Base-by-base conservation (phyloP, 1,140 invertebrate species). In the Drosophila rufa region DNA sequence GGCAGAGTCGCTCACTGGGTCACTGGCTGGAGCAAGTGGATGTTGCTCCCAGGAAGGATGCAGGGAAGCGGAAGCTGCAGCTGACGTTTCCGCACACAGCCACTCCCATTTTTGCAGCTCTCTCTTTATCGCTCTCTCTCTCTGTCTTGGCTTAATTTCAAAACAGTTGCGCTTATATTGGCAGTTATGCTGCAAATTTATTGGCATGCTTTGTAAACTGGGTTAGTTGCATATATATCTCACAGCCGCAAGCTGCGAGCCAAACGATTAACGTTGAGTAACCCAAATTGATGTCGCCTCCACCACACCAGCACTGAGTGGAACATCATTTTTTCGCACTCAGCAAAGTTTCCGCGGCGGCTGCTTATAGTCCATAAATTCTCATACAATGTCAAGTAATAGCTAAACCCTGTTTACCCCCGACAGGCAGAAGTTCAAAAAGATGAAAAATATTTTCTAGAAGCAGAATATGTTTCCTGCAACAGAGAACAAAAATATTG, bases 121-220 rank as follows among this genome's bases (percentile, higher is more conserved):
- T 58, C 36, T 19, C 25, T 40, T 6, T 42, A 5, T 30, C 9
- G 3, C 12, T 48, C 38, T 25, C 19, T 9, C 15, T 43, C 40
- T 45, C 46, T 14, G 45, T 56, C 57, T 78, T 78, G 75, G 74
- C 75, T 78, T 78, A 78, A 78, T 78, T 78, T 78, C 75, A 77
- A 78, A 78, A 78, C 75, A 78, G 75, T 78, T 77, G 75, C 69
- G 74, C 64, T 78, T 77, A 75, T 75, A 76, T 76, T 76, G 74
- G 74, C 74, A 76, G 74, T 75, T 75, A 75, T 75, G 73, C 74
- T 66, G 40, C 15, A 76, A 75, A 76, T 76, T 76, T 77, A 78
- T 78, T 69, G 75, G 74, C 75, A 69, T 51, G 62, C 53, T 77
- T 76, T 77, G 73, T 68, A 67, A 77, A 68, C 62, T 77, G 75